phyloP scores from a whole-genome alignment of 1,140 invertebrate genomes.

The Drosophila melanica region DNA sequence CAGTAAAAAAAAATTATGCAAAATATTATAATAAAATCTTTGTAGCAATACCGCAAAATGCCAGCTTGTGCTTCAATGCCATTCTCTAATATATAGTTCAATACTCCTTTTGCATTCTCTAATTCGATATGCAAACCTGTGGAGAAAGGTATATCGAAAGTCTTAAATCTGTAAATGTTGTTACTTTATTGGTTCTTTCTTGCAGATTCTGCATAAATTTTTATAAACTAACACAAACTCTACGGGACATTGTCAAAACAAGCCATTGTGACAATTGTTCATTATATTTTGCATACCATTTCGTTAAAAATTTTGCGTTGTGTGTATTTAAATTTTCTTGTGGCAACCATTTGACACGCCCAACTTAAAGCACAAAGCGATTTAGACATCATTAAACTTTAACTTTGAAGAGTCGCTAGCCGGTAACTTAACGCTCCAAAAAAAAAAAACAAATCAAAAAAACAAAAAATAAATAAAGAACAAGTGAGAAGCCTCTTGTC shows the following conservation, averaged over 20 bases:
- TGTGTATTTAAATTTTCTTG: slow-evolving; percentile 22
- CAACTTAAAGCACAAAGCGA: slow-evolving; percentile 28
- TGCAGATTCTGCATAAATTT: slow-evolving; percentile 1
- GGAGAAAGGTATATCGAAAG: neutral
- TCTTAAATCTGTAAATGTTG: neutral
- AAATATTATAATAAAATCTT: too few relatives aligned
- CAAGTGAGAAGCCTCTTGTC: too few relatives aligned
- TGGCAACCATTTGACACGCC: slow-evolving; percentile 31
- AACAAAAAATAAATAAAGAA: neutral
- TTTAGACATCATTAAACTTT: slow-evolving; percentile 54
- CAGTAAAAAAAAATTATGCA: too few relatives aligned
- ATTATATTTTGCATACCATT: slow-evolving; percentile 15
- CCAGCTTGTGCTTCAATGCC: neutral
- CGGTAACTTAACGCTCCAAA: slow-evolving; percentile 17
- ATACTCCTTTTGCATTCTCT: neutral
- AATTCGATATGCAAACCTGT: neutral
- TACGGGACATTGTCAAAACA: neutral
- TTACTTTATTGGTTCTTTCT: neutral
- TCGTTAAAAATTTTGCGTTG: slow-evolving; percentile 1
- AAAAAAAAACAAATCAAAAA: slow-evolving; percentile 6
- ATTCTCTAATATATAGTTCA: neutral
- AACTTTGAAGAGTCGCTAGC: slow-evolving; percentile 32
- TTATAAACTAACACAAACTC: slow-evolving; percentile 11
- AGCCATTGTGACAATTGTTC: slow-evolving; percentile 30
- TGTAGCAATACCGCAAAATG: too few relatives aligned